phyloP scores from a whole-genome alignment of 1,140 invertebrate species.

The Zaprionus africanus region DNA sequence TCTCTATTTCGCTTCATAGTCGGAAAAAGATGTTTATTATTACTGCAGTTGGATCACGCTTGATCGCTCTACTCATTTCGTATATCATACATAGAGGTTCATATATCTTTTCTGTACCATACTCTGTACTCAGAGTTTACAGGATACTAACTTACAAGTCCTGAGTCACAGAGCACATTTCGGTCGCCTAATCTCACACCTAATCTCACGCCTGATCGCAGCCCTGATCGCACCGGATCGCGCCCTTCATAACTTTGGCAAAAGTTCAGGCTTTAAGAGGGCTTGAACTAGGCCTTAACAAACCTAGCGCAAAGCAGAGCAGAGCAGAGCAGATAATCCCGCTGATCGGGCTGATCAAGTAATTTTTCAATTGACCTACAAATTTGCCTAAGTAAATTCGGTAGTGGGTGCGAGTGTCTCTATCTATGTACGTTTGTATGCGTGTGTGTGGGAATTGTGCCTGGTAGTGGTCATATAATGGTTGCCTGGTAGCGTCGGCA shows the following conservation, averaged over 20 bases:
- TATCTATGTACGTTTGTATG: no score
- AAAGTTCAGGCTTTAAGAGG: constrained; percentile 41
- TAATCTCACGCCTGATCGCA: not conserved
- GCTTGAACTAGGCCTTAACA: constrained; percentile 16
- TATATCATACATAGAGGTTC: no score
- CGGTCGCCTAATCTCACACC: constrained; percentile 17
- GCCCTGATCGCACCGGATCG: not conserved
- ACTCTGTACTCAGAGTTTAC: no score
- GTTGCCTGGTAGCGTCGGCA: constrained; percentile 9
- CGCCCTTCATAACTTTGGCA: constrained; percentile 24
- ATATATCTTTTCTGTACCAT: no score
- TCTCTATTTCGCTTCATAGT: no score
- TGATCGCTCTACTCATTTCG: no score
- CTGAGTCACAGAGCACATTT: constrained; percentile 6
- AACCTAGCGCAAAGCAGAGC: not conserved
- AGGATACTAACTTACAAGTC: not conserved
- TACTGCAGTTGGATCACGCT: no score
- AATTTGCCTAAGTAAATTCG: constrained; percentile 57
- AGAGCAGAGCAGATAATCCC: constrained; percentile 33
- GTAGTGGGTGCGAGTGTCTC: not conserved
- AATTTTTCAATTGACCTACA: constrained; percentile 77
- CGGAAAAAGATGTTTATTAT: no score
- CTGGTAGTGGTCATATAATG: not conserved
- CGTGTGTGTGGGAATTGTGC: constrained; percentile 8
- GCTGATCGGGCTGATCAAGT: constrained; percentile 50